phyloP scores from a whole-genome alignment of 1,140 invertebrate genomes.

The Cephus cinctus region DNA sequence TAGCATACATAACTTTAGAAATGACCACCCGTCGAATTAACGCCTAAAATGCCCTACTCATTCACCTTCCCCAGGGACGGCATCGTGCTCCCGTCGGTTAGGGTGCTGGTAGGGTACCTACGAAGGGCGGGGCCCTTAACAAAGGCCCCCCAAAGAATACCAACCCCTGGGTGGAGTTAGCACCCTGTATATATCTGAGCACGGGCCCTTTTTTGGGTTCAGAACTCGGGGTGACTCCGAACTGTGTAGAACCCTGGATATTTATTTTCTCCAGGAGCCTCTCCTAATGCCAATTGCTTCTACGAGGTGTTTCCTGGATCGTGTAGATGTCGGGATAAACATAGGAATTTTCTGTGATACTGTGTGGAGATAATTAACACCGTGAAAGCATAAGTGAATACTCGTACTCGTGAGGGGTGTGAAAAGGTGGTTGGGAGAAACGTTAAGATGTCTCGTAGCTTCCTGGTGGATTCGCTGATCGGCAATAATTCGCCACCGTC shows the following conservation, averaged over 20 bases:
- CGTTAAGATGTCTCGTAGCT: conserved; percentile 70
- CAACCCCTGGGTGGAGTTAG: conserved; percentile 56
- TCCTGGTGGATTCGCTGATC: conserved; percentile 73
- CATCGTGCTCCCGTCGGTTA: background rate
- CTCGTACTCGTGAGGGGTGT: too few relatives aligned
- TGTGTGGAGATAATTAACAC: too few relatives aligned
- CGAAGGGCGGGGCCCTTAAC: conserved; percentile 43
- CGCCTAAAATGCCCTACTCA: conserved; percentile 42
- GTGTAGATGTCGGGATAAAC: too few relatives aligned
- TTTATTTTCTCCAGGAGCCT: too few relatives aligned
- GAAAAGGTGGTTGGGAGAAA: too few relatives aligned
- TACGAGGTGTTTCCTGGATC: too few relatives aligned
- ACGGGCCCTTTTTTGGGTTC: conserved; percentile 17
- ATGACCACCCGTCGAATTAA: conserved; percentile 44
- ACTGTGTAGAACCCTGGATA: too few relatives aligned
- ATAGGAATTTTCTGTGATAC: too few relatives aligned
- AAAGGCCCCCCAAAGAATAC: conserved; percentile 37
- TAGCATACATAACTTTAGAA: conserved; percentile 21
- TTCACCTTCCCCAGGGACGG: conserved; percentile 35
- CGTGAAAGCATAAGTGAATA: too few relatives aligned
- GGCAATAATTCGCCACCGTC: conserved; percentile 57
- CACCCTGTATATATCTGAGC: conserved; percentile 36
- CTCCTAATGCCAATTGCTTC: too few relatives aligned
- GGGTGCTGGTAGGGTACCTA: conserved; percentile 7
- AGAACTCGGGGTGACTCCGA: conserved; percentile 35